Percentiles rank a stretch among this genome's conserved stretches.
Conservation (phyloP, 2,888 invertebrate genomes). For the Thera obeliscata region DNA sequence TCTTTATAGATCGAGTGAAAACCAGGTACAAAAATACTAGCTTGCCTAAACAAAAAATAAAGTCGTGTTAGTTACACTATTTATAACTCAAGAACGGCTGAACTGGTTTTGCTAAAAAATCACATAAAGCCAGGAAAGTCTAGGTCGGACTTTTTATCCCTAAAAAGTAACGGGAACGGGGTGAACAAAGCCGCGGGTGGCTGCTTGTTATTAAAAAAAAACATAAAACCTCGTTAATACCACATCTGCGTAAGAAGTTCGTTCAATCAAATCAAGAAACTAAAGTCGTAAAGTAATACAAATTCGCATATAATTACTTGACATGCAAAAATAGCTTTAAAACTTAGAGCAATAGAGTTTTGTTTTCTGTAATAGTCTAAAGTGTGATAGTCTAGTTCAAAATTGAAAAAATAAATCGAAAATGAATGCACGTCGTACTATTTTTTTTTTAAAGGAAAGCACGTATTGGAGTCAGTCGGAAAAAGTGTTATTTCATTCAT, state of each 20-base stretch:
- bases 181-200: too few relatives aligned
- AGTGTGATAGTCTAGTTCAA: conserved; percentile 57
- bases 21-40: too few relatives aligned
- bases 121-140: too few relatives aligned
- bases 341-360: conserved; percentile 25
- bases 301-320: conserved; percentile 36
- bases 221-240: conserved; percentile 22
- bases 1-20: too few relatives aligned
- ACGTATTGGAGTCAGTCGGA: conserved; percentile 81
- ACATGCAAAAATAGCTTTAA: conserved; percentile 43
- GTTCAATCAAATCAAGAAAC: conserved; percentile 49
- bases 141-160: too few relatives aligned
- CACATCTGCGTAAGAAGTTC: conserved; percentile 68
- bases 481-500: conserved; percentile 83
- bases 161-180: too few relatives aligned
- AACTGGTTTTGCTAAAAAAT: too few relatives aligned
- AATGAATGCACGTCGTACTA: conserved; percentile 78
- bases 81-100: too few relatives aligned
- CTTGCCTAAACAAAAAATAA: too few relatives aligned
- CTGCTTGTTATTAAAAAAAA: too few relatives aligned
- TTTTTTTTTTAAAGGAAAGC: conserved; percentile 69
- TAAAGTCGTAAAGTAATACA: conserved; percentile 60
- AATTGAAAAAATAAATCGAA: conserved; percentile 62
- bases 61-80: too few relatives aligned
- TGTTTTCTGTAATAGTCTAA: conserved; percentile 30